Base-by-base conservation (phyloP, 2,113 vertebrate genomes). In the Pholis gunnellus region DNA sequence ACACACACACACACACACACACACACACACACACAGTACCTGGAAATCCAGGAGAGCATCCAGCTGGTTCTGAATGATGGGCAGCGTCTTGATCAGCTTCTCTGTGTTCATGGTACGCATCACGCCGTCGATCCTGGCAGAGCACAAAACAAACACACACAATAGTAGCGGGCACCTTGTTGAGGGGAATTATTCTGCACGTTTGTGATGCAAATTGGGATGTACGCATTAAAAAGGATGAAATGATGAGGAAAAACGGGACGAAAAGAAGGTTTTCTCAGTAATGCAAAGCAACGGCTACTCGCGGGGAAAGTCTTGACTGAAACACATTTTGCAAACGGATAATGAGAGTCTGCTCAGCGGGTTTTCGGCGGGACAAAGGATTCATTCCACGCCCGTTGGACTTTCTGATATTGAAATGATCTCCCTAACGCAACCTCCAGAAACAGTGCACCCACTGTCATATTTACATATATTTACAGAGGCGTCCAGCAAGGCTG, bases 31-130 rank as follows among this genome's bases (percentile, higher is more conserved):
- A 22, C 14, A 4, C 0, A 60, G 13, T 95, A 99, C 97, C 94
- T 98, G 97, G 95, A 99, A 99, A 93, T 97, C 96, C 84, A 99
- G 95, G 88, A 99, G 96, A 56, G 97, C 97, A 48, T 98, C 97
- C 80, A 99, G 96, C 91, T 98, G 97, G 93, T 95, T 97, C 93
- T 99, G 97, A 93, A 99, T 97, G 89, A 99, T 96, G 71, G 95
- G 97, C 89, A 99, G 96, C 36, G 96, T 98, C 93, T 98, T 97
- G 89, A 99, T 96, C 75, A 99, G 95, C 86, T 98, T 96, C 93
- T 97, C 96, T 14, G 96, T 96, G 91, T 94, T 97, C 98, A 99
- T 97, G 84, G 96, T 98, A 81, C 97, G 96, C 97, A 99, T 98
- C 91, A 97, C 96, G 68, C 97, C 97, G 66, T 97, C 95, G 71